Conservation (phyloP, 2,888 invertebrate genomes). For the Abrostola tripartita region DNA sequence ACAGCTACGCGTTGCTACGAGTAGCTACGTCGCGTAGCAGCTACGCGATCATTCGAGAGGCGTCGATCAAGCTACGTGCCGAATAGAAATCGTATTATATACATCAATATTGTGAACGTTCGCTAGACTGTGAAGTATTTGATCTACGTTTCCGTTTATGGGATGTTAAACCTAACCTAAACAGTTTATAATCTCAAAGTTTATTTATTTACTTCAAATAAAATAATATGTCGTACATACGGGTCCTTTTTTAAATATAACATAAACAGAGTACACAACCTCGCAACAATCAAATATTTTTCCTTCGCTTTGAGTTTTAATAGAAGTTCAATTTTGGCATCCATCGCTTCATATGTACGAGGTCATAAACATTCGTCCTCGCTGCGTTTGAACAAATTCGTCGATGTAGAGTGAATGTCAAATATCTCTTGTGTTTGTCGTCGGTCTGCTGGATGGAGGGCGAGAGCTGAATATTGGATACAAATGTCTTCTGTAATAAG, state of each 20-base stretch:
- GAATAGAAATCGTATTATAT: too few species aligned
- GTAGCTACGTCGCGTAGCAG: too few species aligned
- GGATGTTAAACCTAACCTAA: too few species aligned
- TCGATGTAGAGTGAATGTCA: neutral
- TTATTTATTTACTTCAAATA: too few species aligned
- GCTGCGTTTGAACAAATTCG: neutral
- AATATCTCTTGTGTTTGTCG: neutral
- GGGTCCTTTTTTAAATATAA: neutral
- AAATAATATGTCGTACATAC: too few species aligned
- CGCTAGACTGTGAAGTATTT: too few species aligned
- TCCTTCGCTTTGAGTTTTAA: neutral
- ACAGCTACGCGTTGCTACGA: too few species aligned
- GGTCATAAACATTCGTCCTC: constrained; percentile 1
- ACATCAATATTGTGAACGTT: too few species aligned
- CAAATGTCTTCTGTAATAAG: neutral
- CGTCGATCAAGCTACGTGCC: too few species aligned
- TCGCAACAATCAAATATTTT: neutral
- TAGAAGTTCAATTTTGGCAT: neutral
- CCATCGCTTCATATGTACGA: neutral
- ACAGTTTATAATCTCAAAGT: too few species aligned
- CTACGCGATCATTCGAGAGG: too few species aligned
- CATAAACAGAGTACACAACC: neutral
- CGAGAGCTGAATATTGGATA: neutral
- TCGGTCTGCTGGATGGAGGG: neutral
- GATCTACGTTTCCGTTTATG: too few species aligned